phyloP scores from a whole-genome alignment of 2,888 invertebrate species.

The Luperina nickerlii region DNA sequence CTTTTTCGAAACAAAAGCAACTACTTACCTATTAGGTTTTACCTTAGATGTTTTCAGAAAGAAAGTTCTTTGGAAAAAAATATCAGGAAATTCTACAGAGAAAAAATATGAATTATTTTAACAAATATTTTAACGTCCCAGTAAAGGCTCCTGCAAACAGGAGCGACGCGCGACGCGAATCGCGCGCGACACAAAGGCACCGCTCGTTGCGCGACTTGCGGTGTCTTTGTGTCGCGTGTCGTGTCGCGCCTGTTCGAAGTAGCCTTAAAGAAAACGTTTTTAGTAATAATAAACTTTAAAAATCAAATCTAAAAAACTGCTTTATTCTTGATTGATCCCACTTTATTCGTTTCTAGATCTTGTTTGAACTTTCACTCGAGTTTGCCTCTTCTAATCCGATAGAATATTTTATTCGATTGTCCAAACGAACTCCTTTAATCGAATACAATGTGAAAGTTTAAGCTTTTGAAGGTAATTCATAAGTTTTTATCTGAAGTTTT shows the following conservation, averaged over 20 bases:
- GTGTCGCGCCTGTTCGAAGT: no score
- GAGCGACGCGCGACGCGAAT: no score
- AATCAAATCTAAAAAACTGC: slow-evolving; percentile 7
- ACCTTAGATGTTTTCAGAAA: not conserved
- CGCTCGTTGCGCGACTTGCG: no score
- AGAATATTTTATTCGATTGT: slow-evolving; percentile 39
- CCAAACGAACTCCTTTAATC: slow-evolving; percentile 10
- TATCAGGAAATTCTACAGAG: not conserved
- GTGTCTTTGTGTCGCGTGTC: no score
- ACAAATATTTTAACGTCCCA: not conserved
- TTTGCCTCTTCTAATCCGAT: slow-evolving; percentile 13
- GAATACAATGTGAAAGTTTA: not conserved
- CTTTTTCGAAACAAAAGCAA: not conserved
- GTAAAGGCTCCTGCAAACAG: not conserved
- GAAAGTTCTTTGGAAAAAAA: not conserved
- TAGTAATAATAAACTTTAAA: not conserved
- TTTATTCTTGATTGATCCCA: slow-evolving; percentile 26
- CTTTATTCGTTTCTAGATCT: slow-evolving; percentile 23
- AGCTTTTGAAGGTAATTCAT: not conserved
- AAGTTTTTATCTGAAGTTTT: not conserved
- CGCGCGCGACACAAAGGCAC: no score
- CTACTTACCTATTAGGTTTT: not conserved
- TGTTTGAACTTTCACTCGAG: slow-evolving; percentile 31
- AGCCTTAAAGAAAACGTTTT: not conserved
- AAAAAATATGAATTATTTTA: not conserved